These are phyloP conservation scores for Aromia moschata DNA, from an alignment of 2,888 invertebrate species.

Conservation along the genomic window DNA sequence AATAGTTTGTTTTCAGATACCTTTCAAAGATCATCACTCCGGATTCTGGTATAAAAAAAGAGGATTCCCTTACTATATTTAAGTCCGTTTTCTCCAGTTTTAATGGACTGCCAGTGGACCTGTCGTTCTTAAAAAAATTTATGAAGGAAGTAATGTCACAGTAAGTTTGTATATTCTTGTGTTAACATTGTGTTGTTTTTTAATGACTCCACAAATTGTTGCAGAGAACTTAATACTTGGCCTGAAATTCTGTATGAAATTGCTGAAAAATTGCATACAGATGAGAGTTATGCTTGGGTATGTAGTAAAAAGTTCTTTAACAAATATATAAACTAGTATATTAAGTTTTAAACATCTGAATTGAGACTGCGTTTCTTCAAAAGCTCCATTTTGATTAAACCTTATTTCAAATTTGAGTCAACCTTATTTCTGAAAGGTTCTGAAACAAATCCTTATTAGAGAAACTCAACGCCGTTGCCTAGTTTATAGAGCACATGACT, in stretches of 20 bases:
- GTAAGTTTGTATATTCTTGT: background rate
- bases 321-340: too few relatives aligned
- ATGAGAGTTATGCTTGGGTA: background rate
- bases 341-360: too few relatives aligned
- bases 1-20: too few relatives aligned
- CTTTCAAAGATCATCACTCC: background rate
- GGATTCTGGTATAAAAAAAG: background rate
- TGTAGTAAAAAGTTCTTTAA: background rate
- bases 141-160: background rate
- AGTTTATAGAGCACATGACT: too few relatives aligned
- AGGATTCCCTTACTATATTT: background rate
- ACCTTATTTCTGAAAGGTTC: too few relatives aligned
- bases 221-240: background rate
- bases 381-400: too few relatives aligned
- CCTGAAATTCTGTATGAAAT: background rate
- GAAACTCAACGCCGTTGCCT: too few relatives aligned
- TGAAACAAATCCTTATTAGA: too few relatives aligned
- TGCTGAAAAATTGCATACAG: background rate
- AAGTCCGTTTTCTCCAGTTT: conserved; percentile 49
- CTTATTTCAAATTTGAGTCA: too few relatives aligned
- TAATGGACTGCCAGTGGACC: background rate
- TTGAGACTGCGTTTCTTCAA: too few relatives aligned
- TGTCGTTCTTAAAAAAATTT: background rate
- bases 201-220: background rate
- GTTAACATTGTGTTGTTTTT: background rate